Base-by-base conservation (phyloP, 2,888 invertebrate species). In the Cremastinae sp. region DNA sequence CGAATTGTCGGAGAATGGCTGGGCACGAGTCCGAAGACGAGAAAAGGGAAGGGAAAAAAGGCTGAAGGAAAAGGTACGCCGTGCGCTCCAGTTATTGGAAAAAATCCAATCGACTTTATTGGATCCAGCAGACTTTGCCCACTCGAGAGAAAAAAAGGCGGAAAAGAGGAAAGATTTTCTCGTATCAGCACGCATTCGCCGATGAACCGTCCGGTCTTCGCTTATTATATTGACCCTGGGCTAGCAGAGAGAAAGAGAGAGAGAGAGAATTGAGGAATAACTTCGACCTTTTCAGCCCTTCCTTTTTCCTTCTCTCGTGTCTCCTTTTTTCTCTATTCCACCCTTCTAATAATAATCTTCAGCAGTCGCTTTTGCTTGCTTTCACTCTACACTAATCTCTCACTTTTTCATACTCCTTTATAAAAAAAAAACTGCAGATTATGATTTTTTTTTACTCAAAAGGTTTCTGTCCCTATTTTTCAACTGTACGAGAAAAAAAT, bases 151-250 rank as follows among this genome's bases (percentile, higher is more conserved):
- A 81, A 70, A 78, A 71, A 72, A 38, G 49, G 18, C 14, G 34
- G 41, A 56, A 47, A 61, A 84, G 85, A 87, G 82, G 83, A 28
- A 28, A 28, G 28, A 28, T 28, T 28, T 86, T 83, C 82, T 82
- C 81, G 84, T 85, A 87, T 87, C 88, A 87, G 85, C 87, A 87
- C 84, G 85, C 86, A 85, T 80, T 78, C 68, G 80, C 5, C 64
- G 76, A 62, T 53, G 51, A 28, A 59, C 4, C 58, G 58, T 5
- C 53, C 69, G 58, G 71, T 59, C 61, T 81, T 78, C 82, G 82
- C 73, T 81, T 86, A 87, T 70, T 70, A 70, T 70, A 70, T 87
- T 86, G 87, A 85, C 84, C 84, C 70, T 76, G 41, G 73, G 64
- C 68, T 69, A 64, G 72, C 72, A 69, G 64, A 51, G 34, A 43